These are phyloP conservation scores for Drosophila barbarae DNA, from an alignment of 2,888 invertebrate species.

Conservation along the genomic window DNA sequence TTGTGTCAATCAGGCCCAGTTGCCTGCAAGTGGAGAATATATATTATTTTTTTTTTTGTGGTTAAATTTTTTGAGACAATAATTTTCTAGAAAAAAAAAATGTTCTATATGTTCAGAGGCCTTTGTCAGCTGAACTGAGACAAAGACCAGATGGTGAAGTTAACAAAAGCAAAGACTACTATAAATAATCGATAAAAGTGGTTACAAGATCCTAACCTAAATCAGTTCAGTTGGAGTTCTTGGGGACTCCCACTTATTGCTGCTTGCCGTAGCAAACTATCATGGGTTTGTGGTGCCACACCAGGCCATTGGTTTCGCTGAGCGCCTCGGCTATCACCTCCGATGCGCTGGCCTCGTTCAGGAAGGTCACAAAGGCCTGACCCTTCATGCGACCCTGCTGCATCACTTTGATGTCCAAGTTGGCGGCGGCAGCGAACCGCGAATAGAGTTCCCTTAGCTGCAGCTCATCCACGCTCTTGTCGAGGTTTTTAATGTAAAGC, in stretches of 20 bases:
- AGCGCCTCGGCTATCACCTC: slow-evolving; percentile 87
- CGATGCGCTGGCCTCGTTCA: slow-evolving; percentile 29
- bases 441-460: slow-evolving; percentile 89
- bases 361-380: slow-evolving; percentile 91
- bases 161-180: slow-evolving; percentile 14
- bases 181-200: neutral
- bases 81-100: slow-evolving; percentile 22
- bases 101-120: slow-evolving; percentile 1
- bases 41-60: neutral
- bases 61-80: neutral
- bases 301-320: slow-evolving; percentile 91
- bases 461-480: slow-evolving; percentile 87
- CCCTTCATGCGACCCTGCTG: slow-evolving; percentile 98
- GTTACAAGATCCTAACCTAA: slow-evolving; percentile 18
- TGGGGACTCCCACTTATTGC: slow-evolving; percentile 29
- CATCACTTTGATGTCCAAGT: slow-evolving; percentile 89
- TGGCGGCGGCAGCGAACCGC: slow-evolving; percentile 81
- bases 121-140: slow-evolving; percentile 1
- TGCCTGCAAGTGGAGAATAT: slow-evolving; percentile 66
- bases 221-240: neutral
- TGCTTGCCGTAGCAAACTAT: slow-evolving; percentile 91
- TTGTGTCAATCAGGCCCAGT: slow-evolving; percentile 78
- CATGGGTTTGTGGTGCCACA: slow-evolving; percentile 93
- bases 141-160: slow-evolving; percentile 2
- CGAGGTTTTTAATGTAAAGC: slow-evolving; percentile 95